Conservation (phyloP, 2,888 invertebrate genomes). For the Tuberolachnus salignus region DNA sequence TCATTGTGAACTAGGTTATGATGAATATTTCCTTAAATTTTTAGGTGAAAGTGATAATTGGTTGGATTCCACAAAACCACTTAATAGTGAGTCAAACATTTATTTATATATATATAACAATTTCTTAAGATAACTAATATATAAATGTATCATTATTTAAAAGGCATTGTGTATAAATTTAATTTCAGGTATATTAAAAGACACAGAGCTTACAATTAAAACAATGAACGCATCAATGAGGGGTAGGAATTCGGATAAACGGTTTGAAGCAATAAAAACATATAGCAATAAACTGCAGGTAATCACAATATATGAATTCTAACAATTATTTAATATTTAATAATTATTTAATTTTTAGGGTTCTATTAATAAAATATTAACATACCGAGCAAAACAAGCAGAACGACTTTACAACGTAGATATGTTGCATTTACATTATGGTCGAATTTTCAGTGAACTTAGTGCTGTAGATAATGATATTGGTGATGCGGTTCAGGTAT, state of each 20-base stretch:
- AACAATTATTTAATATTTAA: background rate
- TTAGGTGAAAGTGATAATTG: constrained; percentile 40
- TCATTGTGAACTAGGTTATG: constrained; percentile 43
- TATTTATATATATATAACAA: no score
- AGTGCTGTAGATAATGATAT: constrained; percentile 81
- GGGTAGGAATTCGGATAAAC: constrained; percentile 34
- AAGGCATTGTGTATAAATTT: background rate
- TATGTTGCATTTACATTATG: constrained; percentile 76
- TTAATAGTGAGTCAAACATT: constrained; percentile 37
- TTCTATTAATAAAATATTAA: constrained; percentile 52
- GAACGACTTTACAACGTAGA: constrained; percentile 79
- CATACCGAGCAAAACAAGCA: constrained; percentile 69
- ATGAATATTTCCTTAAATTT: constrained; percentile 47
- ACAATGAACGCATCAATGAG: constrained; percentile 43
- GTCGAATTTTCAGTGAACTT: constrained; percentile 84
- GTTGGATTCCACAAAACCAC: constrained; percentile 31
- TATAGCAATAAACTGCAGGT: constrained; percentile 54
- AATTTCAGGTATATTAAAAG: constrained; percentile 46
- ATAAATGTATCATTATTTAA: no score
- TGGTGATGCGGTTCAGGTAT: constrained; percentile 76
- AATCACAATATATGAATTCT: background rate
- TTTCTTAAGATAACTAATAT: no score
- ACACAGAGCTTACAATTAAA: constrained; percentile 50
- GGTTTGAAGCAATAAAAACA: constrained; percentile 46
- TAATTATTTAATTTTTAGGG: constrained; percentile 16